A percentile compares a stretch with the other conserved stretches of the same genome.
These are phyloP conservation scores for Periophthalmus modestus DNA, from an alignment of 2,113 vertebrate species.

Conservation along the genomic window DNA sequence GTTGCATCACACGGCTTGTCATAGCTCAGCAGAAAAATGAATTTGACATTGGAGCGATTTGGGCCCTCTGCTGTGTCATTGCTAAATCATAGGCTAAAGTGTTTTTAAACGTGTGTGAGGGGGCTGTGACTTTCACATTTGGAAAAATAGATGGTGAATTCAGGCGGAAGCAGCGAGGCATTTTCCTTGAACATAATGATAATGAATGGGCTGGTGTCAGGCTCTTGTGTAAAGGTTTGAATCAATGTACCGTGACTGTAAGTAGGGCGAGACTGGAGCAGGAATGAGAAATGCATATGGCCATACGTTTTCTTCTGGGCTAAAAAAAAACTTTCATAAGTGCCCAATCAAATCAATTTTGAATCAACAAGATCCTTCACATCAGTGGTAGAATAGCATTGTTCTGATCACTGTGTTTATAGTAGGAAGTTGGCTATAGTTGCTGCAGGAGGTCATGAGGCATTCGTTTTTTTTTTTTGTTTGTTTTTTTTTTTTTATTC, in stretches of 20 bases:
- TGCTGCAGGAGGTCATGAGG: too few species aligned
- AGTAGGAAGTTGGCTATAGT: too few species aligned
- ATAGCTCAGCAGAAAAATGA: slow-evolving; percentile 11
- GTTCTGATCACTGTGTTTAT: background rate
- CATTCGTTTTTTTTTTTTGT: too few species aligned
- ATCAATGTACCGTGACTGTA: slow-evolving; percentile 9
- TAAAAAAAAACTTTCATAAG: slow-evolving; percentile 17
- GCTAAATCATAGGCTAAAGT: slow-evolving; percentile 5
- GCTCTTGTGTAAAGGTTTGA: slow-evolving; percentile 10
- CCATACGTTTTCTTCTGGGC: background rate
- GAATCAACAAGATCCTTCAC: background rate
- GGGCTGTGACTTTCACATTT: background rate
- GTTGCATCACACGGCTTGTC: slow-evolving; percentile 23
- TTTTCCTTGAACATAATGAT: slow-evolving; percentile 7
- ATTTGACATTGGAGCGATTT: slow-evolving; percentile 17
- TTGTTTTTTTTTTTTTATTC: too few species aligned
- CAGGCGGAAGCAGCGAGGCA: slow-evolving; percentile 7
- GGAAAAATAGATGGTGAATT: slow-evolving; percentile 13
- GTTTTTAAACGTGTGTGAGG: background rate
- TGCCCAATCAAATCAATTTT: background rate
- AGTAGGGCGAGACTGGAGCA: background rate
- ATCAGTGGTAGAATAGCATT: background rate
- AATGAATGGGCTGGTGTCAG: background rate
- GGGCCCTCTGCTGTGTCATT: slow-evolving; percentile 10
- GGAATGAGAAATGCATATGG: background rate